Evolutionary conservation across 92 coral and sea anemone genomes (phyloP).

Genomic region (Umimayanthus chanpuru): DNA sequence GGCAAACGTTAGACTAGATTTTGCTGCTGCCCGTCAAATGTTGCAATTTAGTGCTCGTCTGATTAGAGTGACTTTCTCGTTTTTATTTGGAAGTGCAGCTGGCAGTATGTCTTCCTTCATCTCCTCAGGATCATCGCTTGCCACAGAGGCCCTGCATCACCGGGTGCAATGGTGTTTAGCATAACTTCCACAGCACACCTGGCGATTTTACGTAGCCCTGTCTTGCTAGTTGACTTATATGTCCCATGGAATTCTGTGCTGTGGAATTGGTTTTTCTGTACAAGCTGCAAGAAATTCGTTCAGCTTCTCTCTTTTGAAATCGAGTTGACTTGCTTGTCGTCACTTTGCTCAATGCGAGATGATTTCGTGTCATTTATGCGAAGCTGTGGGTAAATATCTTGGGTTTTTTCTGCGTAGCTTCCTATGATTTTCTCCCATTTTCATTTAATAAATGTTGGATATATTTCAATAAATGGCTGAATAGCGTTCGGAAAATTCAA

Average conservation of each 20-base stretch:
- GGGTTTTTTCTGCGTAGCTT: conserved; percentile 44
- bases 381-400: conserved; percentile 49
- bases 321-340: neutral
- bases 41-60: too few relatives aligned
- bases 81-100: too few relatives aligned
- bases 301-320: too few relatives aligned
- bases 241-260: neutral
- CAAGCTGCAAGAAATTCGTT: neutral
- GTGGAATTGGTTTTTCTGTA: neutral
- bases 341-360: conserved; percentile 23
- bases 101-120: too few relatives aligned
- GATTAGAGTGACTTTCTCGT: too few relatives aligned
- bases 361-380: conserved; percentile 33
- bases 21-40: too few relatives aligned
- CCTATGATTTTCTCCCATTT: conserved; percentile 47
- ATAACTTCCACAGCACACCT: neutral
- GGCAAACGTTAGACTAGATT: too few relatives aligned
- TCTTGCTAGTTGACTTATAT: neutral
- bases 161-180: neutral
- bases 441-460: conserved; percentile 34
- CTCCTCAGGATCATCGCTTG: too few relatives aligned
- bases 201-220: neutral
- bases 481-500: conserved; percentile 52
- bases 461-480: conserved; percentile 47
- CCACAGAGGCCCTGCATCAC: neutral